Base-by-base conservation (phyloP, 2,797 vertebrate species). In the Anas bernieri region DNA sequence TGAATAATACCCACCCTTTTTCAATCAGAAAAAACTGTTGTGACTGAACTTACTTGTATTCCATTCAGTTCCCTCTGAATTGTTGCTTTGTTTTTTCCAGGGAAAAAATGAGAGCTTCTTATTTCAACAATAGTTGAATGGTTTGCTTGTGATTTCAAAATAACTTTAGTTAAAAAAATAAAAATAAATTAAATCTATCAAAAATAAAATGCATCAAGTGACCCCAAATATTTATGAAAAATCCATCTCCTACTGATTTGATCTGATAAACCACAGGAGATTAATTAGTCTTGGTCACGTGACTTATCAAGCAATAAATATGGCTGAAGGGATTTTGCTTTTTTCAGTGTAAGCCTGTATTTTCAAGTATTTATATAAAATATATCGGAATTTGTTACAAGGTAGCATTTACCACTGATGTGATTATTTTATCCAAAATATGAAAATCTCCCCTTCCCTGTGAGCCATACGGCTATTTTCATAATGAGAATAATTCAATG, bases 241-340 rank as follows among this genome's bases (percentile, higher is more conserved):
- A 93, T 72, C 86, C 50, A 62, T 75, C 0, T 6, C 66, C 62
- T 93, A 81, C 75, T 78, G 76, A 87, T 92, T 69, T 89, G 84
- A 89, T 75, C 56, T 89, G 88, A 94, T 85, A 89, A 96, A 58
- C 64, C 94, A 77, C 90, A 78, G 88, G 92, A 91, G 88, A 88
- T 92, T 92, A 96, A 94, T 94, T 96, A 97, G 59, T 79, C 62
- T 63, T 86, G 62, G 61, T 86, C 88, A 86, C 31, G 35, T 77
- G 91, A 92, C 74, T 93, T 94, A 94, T 78, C 72, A 94, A 90
- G 83, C 68, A 72, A 77, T 96, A 91, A 94, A 80, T 25, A 83
- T 88, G 75, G 61, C 80, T 92, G 67, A 92, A 90, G 61, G 83
- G 64, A 5, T 58, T 94, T 96, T 84, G 17, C 50, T 92, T 92